These are phyloP conservation scores for Dicerorhinus sumatrensis DNA, from an alignment of 2,113 vertebrate genomes.

Conservation along the genomic window DNA sequence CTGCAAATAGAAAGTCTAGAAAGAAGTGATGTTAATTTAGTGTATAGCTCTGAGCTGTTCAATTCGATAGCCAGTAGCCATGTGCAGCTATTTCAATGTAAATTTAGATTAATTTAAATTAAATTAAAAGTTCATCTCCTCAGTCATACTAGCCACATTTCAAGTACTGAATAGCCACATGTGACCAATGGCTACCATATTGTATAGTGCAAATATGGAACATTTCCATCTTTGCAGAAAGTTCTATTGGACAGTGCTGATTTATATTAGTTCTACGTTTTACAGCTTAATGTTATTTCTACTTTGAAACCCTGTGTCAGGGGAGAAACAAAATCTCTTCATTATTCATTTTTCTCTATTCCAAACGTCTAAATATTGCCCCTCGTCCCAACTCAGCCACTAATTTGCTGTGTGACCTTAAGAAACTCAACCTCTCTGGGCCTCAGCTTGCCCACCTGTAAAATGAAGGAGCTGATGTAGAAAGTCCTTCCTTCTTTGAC, in stretches of 20 bases:
- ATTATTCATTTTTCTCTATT: not conserved
- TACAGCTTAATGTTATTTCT: not conserved
- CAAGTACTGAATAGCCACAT: not conserved
- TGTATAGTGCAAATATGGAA: not conserved
- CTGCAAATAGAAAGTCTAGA: conserved; percentile 5
- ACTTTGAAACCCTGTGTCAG: not conserved
- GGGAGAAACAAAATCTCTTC: conserved; percentile 15
- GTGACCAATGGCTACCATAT: not conserved
- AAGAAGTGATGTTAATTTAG: not conserved
- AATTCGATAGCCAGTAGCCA: not conserved
- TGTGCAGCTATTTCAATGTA: accelerated
- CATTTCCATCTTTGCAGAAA: not conserved
- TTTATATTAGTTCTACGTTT: not conserved
- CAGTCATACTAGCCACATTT: not conserved
- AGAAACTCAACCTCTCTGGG: not conserved
- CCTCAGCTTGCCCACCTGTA: not conserved
- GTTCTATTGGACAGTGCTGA: not conserved
- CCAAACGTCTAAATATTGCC: not conserved
- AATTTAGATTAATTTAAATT: not conserved
- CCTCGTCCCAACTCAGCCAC: not conserved
- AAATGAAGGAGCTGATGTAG: conserved; percentile 2
- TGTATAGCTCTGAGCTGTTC: not conserved
- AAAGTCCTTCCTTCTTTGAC: not conserved
- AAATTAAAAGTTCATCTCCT: not conserved
- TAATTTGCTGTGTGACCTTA: not conserved